phyloP scores from a whole-genome alignment of 1,140 invertebrate species.

The Mylabris phalerata region DNA sequence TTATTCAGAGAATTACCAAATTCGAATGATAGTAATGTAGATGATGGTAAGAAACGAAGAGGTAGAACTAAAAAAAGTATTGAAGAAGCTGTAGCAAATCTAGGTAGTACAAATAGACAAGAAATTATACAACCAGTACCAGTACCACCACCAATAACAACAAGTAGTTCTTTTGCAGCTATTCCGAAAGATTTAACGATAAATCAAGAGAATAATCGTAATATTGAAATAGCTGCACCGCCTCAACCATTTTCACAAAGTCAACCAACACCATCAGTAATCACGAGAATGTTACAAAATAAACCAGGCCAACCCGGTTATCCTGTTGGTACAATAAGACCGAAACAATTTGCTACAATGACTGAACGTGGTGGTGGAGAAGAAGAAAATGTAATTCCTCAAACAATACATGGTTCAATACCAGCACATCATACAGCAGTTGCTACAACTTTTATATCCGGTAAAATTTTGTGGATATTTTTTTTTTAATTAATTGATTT shows the following conservation, averaged over 20 bases:
- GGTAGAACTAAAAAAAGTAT: conserved; percentile 34
- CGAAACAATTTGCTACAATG: conserved; percentile 35
- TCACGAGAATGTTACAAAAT: conserved; percentile 55
- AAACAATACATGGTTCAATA: conserved; percentile 7
- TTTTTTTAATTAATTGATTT: no score
- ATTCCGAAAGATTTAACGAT: neutral
- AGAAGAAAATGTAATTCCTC: neutral
- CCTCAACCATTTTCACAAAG: conserved; percentile 44
- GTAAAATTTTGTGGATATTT: no score
- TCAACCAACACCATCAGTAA: conserved; percentile 49
- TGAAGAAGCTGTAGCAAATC: conserved; percentile 17
- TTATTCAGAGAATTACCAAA: conserved; percentile 29
- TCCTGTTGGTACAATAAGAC: conserved; percentile 29
- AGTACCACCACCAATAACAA: conserved; percentile 30
- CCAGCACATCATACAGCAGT: conserved; percentile 1
- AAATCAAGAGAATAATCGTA: conserved; percentile 18
- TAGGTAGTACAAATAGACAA: conserved; percentile 28
- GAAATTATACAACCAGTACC: conserved; percentile 30
- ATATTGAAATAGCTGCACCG: conserved; percentile 41
- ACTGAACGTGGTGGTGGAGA: conserved; percentile 21
- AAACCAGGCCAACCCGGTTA: conserved; percentile 38
- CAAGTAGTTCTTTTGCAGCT: conserved; percentile 2
- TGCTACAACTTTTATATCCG: no score
- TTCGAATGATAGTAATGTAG: conserved; percentile 16
- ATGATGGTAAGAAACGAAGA: conserved; percentile 44